Percentiles rank a stretch among this genome's conserved stretches.
Conservation (phyloP, 2,113 vertebrate genomes). For the Arothron firmamentum region DNA sequence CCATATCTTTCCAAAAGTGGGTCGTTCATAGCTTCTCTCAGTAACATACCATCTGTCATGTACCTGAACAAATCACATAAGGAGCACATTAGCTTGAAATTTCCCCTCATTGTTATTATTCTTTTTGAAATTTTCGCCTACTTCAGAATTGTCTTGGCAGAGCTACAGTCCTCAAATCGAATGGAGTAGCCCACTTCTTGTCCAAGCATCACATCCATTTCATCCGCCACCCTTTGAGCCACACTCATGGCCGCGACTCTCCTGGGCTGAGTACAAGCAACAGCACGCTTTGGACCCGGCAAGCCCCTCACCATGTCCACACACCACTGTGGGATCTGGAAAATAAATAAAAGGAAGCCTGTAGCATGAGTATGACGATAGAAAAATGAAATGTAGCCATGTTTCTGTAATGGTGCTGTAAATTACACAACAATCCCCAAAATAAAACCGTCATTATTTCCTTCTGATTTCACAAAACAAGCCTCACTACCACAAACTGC, state of each 20-base stretch:
- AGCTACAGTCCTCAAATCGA: conserved; percentile 97
- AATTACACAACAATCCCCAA: too few species aligned
- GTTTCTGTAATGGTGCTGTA: too few species aligned
- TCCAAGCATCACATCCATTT: conserved; percentile 98
- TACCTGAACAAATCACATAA: conserved; percentile 75
- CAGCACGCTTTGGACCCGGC: conserved; percentile 89
- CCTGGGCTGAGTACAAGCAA: conserved; percentile 93
- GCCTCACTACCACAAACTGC: too few species aligned
- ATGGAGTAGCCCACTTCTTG: conserved; percentile 98
- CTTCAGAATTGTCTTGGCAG: conserved; percentile 95
- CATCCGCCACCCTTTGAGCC: conserved; percentile 93
- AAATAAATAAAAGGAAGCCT: not conserved
- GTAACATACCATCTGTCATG: conserved; percentile 98
- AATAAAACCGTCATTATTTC: too few species aligned
- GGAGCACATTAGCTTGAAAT: not conserved
- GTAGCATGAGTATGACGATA: too few species aligned
- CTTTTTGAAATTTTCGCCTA: conserved; percentile 64
- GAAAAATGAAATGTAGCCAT: too few species aligned
- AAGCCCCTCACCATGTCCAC: conserved; percentile 90
- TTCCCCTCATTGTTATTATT: not conserved
- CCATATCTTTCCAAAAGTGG: conserved; percentile 94
- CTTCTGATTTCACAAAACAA: too few species aligned
- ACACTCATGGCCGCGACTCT: conserved; percentile 96
- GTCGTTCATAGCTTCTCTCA: conserved; percentile 99
- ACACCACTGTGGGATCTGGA: conserved; percentile 96